These are phyloP conservation scores for Ispidina lecontei DNA, from an alignment of 2,797 vertebrate genomes.

Conservation along the genomic window DNA sequence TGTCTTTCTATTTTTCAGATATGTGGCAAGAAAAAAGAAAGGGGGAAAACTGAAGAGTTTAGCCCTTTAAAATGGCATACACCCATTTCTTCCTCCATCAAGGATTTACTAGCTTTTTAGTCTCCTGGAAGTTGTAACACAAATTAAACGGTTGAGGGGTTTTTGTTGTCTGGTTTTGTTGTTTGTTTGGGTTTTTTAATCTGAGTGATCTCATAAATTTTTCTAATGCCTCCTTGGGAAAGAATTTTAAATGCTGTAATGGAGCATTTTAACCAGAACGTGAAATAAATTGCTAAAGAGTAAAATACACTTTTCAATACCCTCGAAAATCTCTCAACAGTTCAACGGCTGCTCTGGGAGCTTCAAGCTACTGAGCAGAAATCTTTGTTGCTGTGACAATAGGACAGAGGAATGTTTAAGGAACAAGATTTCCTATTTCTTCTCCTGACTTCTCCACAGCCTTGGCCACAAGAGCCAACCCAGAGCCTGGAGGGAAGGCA, in stretches of 20 bases:
- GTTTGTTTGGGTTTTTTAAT: background rate
- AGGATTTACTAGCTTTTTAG: background rate
- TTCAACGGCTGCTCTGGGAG: background rate
- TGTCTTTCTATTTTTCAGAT: background rate
- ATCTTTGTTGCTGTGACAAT: background rate
- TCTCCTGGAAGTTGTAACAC: background rate
- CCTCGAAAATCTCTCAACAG: background rate
- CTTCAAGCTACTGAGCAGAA: background rate
- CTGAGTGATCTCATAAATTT: background rate
- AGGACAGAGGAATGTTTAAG: background rate
- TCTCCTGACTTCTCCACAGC: background rate
- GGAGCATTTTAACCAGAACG: background rate
- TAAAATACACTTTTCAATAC: background rate
- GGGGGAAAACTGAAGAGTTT: background rate
- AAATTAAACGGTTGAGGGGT: background rate
- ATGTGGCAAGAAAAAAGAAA: background rate
- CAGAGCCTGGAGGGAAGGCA: background rate
- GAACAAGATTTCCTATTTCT: background rate
- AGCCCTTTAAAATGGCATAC: background rate
- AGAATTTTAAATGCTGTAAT: background rate
- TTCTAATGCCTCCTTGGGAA: background rate
- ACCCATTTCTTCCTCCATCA: background rate
- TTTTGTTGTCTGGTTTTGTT: background rate
- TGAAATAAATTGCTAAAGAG: background rate
- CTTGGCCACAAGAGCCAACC: rapidly evolving